These are phyloP conservation scores for Linurgus olivaceus DNA, from an alignment of 2,797 vertebrate genomes.

Conservation along the genomic window DNA sequence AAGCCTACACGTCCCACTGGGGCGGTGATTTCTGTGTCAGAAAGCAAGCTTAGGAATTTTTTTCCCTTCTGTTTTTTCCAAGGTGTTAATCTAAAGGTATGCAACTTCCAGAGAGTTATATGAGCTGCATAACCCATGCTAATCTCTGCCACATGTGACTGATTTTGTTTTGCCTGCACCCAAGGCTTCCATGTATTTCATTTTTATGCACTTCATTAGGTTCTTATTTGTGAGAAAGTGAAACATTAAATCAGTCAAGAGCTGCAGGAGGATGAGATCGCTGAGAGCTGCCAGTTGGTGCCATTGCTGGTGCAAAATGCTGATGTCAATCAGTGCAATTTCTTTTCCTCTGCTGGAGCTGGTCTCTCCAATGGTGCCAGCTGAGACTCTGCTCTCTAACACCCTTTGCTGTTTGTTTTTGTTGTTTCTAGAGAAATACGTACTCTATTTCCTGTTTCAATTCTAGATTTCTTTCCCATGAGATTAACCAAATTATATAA, in stretches of 20 bases:
- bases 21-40: background rate
- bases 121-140: background rate
- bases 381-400: background rate
- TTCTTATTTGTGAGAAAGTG: background rate
- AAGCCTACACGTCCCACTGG: background rate
- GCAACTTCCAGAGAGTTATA: background rate
- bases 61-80: background rate
- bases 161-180: background rate
- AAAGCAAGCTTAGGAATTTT: background rate
- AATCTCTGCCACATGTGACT: background rate
- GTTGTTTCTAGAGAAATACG: constrained; percentile 23
- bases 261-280: background rate
- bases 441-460: background rate
- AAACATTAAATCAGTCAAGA: background rate
- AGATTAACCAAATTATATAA: constrained; percentile 31
- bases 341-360: background rate
- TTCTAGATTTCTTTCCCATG: constrained; percentile 28
- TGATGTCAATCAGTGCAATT: background rate
- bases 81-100: background rate
- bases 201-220: background rate
- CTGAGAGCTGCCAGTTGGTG: background rate
- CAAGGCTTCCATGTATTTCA: background rate
- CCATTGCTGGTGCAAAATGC: background rate
- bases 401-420: constrained; percentile 17
- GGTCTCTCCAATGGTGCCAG: background rate